A percentile compares a stretch with the other conserved stretches of the same genome.
Evolutionary conservation across 1,140 invertebrate genomes (phyloP).

Genomic region (Trachymyrmex cornetzi): DNA sequence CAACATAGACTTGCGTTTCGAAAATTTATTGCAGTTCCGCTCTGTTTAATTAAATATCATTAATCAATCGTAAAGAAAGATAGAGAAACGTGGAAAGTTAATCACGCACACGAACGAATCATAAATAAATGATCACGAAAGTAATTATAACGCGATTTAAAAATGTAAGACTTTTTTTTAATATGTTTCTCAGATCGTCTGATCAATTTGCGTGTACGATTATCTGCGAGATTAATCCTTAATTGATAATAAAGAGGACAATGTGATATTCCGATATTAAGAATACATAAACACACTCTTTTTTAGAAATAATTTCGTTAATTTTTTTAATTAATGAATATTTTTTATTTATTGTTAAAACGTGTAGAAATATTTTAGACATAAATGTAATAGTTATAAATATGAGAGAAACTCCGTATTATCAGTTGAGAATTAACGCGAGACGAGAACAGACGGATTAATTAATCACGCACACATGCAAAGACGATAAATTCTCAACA

Average conservation of each 20-base stretch:
- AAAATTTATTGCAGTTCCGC: not conserved
- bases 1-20: not conserved
- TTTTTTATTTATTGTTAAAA: not conserved
- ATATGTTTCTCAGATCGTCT: not conserved
- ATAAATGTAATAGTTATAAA: not conserved
- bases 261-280: not conserved
- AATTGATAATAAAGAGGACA: not conserved
- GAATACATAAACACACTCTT: not conserved
- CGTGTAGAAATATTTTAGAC: not conserved
- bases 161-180: not conserved
- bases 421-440: slow-evolving; percentile 22
- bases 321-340: not conserved
- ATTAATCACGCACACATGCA: slow-evolving; percentile 18
- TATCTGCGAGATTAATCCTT: slow-evolving; percentile 21
- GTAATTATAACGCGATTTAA: not conserved
- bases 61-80: not conserved
- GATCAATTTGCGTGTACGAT: slow-evolving; percentile 54
- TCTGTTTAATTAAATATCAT: not conserved
- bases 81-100: slow-evolving; percentile 37
- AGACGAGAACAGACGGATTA: slow-evolving; percentile 6
- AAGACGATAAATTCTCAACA: not conserved
- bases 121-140: slow-evolving; percentile 14
- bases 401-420: not conserved
- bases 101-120: slow-evolving; percentile 56
- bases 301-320: not conserved